These are phyloP conservation scores for Argyra leucocephala DNA, from an alignment of 2,888 invertebrate species.

Conservation along the genomic window DNA sequence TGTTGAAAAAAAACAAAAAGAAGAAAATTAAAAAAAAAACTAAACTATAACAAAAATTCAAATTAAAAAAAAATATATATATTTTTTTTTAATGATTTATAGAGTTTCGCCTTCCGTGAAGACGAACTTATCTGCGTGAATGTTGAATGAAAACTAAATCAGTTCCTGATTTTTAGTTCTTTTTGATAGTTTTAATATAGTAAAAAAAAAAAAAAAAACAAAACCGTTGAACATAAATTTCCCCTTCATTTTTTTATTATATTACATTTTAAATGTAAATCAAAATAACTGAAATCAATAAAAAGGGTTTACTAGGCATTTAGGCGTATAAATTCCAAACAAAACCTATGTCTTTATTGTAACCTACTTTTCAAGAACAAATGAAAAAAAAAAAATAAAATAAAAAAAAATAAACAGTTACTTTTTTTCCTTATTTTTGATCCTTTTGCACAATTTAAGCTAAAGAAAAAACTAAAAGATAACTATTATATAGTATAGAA, in stretches of 20 bases:
- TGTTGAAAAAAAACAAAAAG: background rate
- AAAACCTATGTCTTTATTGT: background rate
- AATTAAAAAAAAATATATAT: background rate
- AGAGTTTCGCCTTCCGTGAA: background rate
- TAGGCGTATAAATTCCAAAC: background rate
- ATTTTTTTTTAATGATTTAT: too few relatives aligned
- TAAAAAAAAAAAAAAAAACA: background rate
- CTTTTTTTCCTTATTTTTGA: too few relatives aligned
- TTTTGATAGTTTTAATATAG: background rate
- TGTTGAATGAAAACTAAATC: background rate
- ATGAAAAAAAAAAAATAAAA: background rate
- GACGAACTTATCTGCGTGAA: background rate
- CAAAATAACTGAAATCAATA: background rate
- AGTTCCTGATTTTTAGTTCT: background rate
- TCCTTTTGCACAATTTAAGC: too few relatives aligned
- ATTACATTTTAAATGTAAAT: background rate
- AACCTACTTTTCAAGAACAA: slow-evolving; percentile 1
- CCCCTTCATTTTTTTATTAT: background rate
- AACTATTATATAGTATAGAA: too few relatives aligned
- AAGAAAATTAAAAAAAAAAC: background rate
- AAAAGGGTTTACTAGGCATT: background rate
- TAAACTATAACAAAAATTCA: background rate
- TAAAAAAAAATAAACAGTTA: too few relatives aligned
- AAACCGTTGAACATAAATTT: background rate
- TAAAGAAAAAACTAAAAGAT: too few relatives aligned